Base-by-base conservation (phyloP, 2,797 vertebrate species). In the Eulemur albifrons region DNA sequence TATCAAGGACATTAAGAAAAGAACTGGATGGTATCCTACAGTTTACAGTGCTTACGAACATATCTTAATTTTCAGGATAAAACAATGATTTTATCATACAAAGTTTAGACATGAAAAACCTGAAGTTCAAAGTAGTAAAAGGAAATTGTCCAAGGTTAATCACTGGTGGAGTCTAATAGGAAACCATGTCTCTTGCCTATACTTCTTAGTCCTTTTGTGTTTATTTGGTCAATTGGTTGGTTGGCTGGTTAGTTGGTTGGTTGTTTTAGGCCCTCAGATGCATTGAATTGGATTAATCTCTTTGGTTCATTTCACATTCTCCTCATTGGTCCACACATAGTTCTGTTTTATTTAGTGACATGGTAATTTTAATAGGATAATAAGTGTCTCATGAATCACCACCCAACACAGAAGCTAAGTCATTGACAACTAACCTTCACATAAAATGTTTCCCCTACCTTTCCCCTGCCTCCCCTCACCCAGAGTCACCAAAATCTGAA, bases 261-360 rank as follows among this genome's bases (percentile, higher is more conserved):
- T 86, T 88, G 40, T 32, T 94, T 94, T 32, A 48, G 30, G 35
- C 50, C 48, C 38, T 94, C 65, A 75, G 43, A 27, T 87, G 35
- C 59, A 57, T 45, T 88, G 59, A 85, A 88, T 43, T 76, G 79
- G 30, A 82, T 72, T 69, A 86, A 85, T 75, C 77, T 45, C 40
- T 97, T 67, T 65, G 50, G 20, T 79, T 92, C n/a, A 38, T 82
- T 83, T 92, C 81, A 77, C n/a, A 25, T 32, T 88, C 17, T 69
- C 40, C 38, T 93, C 81, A 70, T 27, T 69, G 59, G 38, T 50
- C 84, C 57, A 45, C 40, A 48, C 23, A 50, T 72, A 45, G 21
- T 30, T 93, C 38, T 59, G 10, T 72, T 97, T 90, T 88, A 80
- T 80, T 94, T 89, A 70, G 75, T 94, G 67, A 59, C 13, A 69